Conservation (phyloP, 2,888 invertebrate species). For the Keiferia lycopersicella region DNA sequence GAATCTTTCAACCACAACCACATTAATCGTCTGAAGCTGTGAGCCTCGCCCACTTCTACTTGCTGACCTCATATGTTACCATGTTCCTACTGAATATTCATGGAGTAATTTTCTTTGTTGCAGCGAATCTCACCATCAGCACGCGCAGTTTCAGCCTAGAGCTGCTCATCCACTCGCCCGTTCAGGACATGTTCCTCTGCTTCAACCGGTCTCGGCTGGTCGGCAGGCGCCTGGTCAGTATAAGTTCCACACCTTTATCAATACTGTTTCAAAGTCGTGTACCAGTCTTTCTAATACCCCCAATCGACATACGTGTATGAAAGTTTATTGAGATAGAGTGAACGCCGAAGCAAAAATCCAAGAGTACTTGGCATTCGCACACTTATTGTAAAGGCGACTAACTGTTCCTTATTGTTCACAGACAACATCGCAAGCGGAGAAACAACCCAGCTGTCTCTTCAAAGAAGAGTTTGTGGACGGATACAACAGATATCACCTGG, state of each 20-base stretch:
- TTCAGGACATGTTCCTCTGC: constrained; percentile 87
- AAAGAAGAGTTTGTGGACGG: constrained; percentile 83
- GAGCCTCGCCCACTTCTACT: no score
- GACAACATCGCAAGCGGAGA: constrained; percentile 81
- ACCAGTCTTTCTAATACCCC: no score
- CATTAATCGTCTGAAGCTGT: no score
- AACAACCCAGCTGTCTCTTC: constrained; percentile 83
- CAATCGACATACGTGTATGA: no score
- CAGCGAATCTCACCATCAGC: constrained; percentile 86
- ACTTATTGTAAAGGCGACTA: no score
- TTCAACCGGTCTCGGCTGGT: constrained; percentile 88
- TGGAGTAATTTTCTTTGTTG: constrained; percentile 56
- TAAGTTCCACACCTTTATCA: not conserved
- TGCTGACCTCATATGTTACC: no score
- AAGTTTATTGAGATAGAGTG: no score
- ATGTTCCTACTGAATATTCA: not conserved
- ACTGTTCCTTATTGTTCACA: constrained; percentile 48
- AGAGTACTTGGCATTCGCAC: no score
- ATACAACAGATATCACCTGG: constrained; percentile 84
- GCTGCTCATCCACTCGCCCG: constrained; percentile 85
- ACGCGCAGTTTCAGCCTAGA: constrained; percentile 82
- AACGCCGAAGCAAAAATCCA: no score
- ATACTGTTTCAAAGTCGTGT: no score
- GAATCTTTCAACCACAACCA: no score
- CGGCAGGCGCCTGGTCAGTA: constrained; percentile 83